A percentile compares a stretch with the other conserved stretches of the same genome.
phyloP scores from a whole-genome alignment of 2,888 invertebrate species.

The Ernsta delagoae region DNA sequence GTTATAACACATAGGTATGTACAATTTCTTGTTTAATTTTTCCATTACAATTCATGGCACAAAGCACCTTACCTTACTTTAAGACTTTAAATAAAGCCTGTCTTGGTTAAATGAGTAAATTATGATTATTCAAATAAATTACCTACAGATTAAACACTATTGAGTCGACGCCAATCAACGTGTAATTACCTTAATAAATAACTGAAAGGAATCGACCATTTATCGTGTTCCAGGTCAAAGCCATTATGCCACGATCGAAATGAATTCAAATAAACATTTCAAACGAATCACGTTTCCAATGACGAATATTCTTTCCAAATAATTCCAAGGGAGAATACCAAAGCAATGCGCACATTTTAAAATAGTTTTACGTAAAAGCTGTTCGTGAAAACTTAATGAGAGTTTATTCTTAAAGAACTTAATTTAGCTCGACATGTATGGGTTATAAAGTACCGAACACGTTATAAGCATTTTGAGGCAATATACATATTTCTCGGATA shows the following conservation, averaged over 20 bases:
- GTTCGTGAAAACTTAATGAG: constrained; percentile 15
- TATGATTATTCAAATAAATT: too few species aligned
- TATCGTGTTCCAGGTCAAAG: constrained; percentile 7
- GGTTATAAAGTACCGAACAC: too few species aligned
- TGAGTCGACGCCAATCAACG: too few species aligned
- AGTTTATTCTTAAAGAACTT: constrained; percentile 26
- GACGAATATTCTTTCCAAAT: not conserved
- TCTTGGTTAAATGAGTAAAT: too few species aligned
- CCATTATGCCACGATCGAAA: constrained; percentile 23
- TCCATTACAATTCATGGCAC: too few species aligned
- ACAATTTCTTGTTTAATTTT: too few species aligned
- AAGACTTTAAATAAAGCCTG: too few species aligned
- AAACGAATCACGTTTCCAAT: constrained; percentile 34
- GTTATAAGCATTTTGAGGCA: too few species aligned
- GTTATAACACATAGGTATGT: too few species aligned
- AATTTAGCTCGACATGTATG: constrained; percentile 7
- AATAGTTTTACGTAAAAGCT: constrained; percentile 27
- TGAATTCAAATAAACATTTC: constrained; percentile 51
- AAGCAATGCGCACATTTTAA: constrained; percentile 30
- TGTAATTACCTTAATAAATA: not conserved
- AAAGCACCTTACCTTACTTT: too few species aligned
- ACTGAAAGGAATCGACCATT: not conserved
- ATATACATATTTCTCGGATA: too few species aligned
- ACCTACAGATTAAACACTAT: too few species aligned
- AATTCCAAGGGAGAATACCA: constrained; percentile 39